Evolutionary conservation across 2,797 vertebrate species (phyloP).

Genomic region (Morus bassanus): DNA sequence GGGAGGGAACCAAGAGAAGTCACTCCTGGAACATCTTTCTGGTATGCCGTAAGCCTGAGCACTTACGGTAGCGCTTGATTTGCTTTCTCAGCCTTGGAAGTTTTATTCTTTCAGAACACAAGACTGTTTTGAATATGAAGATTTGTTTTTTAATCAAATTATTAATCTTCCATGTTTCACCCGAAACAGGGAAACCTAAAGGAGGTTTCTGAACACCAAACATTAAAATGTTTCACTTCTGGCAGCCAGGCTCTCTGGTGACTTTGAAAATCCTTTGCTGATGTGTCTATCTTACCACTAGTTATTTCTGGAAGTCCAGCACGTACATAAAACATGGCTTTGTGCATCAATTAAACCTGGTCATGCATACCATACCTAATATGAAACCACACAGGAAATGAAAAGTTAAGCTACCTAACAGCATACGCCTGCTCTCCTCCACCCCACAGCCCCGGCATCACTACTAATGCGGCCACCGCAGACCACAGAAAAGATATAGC

Average conservation of each 20-base stretch:
- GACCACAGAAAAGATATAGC: background rate
- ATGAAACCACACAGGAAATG: conserved; percentile 60
- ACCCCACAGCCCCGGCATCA: background rate
- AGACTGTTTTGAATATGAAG: background rate
- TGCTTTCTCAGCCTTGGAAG: background rate
- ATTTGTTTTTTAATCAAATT: background rate
- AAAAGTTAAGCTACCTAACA: conserved; percentile 43
- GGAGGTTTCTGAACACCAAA: background rate
- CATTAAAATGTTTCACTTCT: background rate
- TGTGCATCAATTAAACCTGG: background rate
- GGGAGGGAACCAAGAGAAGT: background rate
- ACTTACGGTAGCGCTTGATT: background rate
- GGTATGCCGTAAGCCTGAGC: background rate
- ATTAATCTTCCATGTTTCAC: background rate
- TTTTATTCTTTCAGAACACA: background rate
- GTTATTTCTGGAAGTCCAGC: conserved; percentile 25
- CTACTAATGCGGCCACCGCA: background rate
- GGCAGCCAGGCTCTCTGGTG: background rate
- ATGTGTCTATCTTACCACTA: background rate
- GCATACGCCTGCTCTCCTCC: background rate
- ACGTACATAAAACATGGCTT: background rate
- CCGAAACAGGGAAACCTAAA: background rate
- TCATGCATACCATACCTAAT: background rate
- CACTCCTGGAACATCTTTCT: background rate
- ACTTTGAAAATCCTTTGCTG: background rate